Evolutionary conservation across 35 echinoderm and acorn worm species (phyloP).

Genomic region (Heliocidaris erythrogramma): DNA sequence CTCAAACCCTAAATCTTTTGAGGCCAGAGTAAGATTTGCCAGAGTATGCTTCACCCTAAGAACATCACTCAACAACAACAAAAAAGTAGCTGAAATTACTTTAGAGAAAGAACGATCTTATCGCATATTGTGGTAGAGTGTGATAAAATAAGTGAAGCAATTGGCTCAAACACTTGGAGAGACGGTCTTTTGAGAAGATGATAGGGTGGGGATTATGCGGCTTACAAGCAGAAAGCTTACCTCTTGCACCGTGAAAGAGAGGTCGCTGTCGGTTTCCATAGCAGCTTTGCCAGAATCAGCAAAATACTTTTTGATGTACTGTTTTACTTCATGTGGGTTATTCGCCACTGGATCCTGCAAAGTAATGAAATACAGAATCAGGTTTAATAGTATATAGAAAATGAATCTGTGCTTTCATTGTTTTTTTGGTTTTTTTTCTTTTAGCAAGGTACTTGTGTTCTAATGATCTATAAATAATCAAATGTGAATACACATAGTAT

Average conservation of each 20-base stretch:
- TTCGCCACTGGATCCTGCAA: conserved; percentile 73
- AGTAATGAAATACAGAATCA: not conserved
- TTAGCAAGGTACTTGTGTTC: not conserved
- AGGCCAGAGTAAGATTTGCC: too few species aligned
- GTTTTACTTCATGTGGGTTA: conserved; percentile 47
- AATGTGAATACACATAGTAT: not conserved
- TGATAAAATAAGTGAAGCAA: too few species aligned
- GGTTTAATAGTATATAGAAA: not conserved
- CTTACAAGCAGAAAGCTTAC: conserved; percentile 31
- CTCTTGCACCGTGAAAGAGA: conserved; percentile 67
- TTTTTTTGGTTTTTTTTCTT: too few species aligned
- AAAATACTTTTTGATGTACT: conserved; percentile 69
- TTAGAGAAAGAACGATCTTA: too few species aligned
- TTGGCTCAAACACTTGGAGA: too few species aligned
- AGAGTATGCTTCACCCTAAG: too few species aligned
- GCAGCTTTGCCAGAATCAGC: conserved; percentile 40
- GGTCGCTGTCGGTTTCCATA: conserved; percentile 48
- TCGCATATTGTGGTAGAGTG: too few species aligned
- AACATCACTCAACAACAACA: too few species aligned
- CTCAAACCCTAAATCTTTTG: too few species aligned
- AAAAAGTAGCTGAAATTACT: too few species aligned
- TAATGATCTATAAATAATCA: not conserved
- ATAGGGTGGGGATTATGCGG: too few species aligned
- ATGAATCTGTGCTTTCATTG: not conserved
- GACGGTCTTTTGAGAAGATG: too few species aligned